Percentiles rank a stretch among this genome's conserved stretches.
Conservation (phyloP, 2,113 vertebrate genomes). For the Megaceryle maxima region DNA sequence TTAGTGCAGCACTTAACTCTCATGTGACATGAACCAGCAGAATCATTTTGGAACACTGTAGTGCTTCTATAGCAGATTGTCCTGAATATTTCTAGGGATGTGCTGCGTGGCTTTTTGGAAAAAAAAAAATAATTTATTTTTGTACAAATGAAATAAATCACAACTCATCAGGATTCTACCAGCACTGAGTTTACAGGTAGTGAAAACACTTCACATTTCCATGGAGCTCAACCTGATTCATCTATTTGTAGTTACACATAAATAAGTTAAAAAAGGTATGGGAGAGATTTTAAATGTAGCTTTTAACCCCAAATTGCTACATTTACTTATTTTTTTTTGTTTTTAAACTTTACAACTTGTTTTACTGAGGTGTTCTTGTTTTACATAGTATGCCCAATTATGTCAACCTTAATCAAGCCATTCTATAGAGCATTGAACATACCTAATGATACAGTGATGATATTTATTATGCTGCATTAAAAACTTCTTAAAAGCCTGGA, state of each 20-base stretch:
- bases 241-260: constrained; percentile 38
- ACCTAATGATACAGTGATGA: constrained; percentile 23
- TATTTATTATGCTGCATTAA: constrained; percentile 65
- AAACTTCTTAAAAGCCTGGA: constrained; percentile 51
- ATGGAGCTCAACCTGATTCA: not conserved
- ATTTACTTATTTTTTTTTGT: constrained; percentile 29
- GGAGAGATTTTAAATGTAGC: not conserved
- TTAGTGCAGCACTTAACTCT: constrained; percentile 71
- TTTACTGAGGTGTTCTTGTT: constrained; percentile 39
- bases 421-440: constrained; percentile 59
- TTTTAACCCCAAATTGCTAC: constrained; percentile 5
- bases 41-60: constrained; percentile 57
- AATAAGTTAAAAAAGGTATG: not conserved
- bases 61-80: constrained; percentile 23
- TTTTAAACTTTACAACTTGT: constrained; percentile 26
- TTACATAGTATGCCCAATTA: constrained; percentile 27
- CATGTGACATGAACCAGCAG: constrained; percentile 72
- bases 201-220: constrained; percentile 67
- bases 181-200: constrained; percentile 86
- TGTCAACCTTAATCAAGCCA: constrained; percentile 18
- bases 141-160: constrained; percentile 83
- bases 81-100: constrained; percentile 26
- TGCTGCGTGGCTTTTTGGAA: constrained; percentile 70
- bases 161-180: constrained; percentile 82
- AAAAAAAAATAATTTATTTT: constrained; percentile 36